A percentile compares a stretch with the other conserved stretches of the same genome.
These are phyloP conservation scores for Acanthosepion lycidas DNA, from an alignment of 2,888 invertebrate genomes.

Conservation along the genomic window DNA sequence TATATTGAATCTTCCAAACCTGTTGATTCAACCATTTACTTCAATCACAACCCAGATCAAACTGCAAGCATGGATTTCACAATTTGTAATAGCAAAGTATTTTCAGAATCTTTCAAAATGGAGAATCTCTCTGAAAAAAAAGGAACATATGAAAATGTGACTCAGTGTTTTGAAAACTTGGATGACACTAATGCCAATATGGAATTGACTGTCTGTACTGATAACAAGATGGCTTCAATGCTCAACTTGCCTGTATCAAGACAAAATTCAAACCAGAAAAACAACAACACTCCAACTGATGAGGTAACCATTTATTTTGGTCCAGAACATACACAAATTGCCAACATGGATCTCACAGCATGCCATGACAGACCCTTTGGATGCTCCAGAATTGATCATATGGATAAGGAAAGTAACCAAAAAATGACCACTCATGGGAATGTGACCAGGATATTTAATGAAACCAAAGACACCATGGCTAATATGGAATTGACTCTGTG, in stretches of 20 bases:
- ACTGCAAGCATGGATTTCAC: not conserved
- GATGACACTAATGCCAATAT: not conserved
- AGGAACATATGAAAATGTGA: not conserved
- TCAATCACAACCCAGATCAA: not conserved
- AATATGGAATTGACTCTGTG: not conserved
- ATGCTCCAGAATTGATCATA: not conserved
- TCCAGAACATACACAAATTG: not conserved
- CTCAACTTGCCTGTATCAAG: not conserved
- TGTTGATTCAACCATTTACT: not conserved
- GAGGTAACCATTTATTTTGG: not conserved
- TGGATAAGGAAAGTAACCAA: not conserved
- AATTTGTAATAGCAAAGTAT: not conserved
- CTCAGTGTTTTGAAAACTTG: not conserved
- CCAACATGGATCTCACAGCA: not conserved
- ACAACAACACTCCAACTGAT: not conserved
- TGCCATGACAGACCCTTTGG: not conserved
- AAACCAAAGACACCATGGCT: not conserved
- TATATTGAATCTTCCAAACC: not conserved
- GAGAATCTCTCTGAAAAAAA: not conserved
- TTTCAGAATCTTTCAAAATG: not conserved
- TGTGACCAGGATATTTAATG: not conserved
- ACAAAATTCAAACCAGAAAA: not conserved
- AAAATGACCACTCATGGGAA: not conserved
- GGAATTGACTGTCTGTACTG: not conserved
- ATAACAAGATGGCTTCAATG: not conserved